Evolutionary conservation across 1,140 invertebrate genomes (phyloP), one percentile per base, ranked within the genome.

Genomic region (Heliconius nattereri): DNA sequence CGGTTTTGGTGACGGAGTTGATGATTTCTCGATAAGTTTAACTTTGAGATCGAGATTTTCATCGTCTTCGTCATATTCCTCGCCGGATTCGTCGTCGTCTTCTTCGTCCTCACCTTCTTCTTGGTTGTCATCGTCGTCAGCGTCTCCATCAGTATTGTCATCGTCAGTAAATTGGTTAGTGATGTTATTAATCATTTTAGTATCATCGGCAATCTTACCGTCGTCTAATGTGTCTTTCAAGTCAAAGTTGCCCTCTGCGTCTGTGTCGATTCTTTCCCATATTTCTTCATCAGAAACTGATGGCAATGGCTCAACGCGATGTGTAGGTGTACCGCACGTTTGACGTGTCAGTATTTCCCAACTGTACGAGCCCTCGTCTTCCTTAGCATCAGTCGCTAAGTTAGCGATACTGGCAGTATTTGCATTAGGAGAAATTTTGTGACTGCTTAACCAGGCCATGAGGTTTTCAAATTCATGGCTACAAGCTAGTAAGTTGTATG

Each of bases 401-500:
- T 95, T 95, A 70, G 94, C 91, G 81, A 95, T 91, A 52, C 85
- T 90, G 0, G 89, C 88, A 76, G 93, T 84, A 35, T 92, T 92
- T 40, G 88, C 90, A 35, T 90, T 91, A 9, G 94, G 92, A 23
- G 92, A 93, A n/a, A 95, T 92, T 85, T 92, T 90, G 13, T 93
- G 91, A 23, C 94, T 90, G 66, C 94, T 95, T 7, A 96, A 91
- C 91, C 95, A 96, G 71, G 91, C 92, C 85, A 96, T 95, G 16
- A 96, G 91, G 71, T 95, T 92, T 85, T 95, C 94, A 85, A 96
- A 95, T 35, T 95, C 95, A 35, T 92, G 91, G 76, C 96, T 95
- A 85, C 97, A 97, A 45, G 95, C 90, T 3, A 97, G 86, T 5
- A 96, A 95, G 91, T 97, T 97, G 37, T 95, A 91, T 37, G 93